phyloP scores from a whole-genome alignment of 2,113 vertebrate genomes.

The Pygathrix nemaeus region DNA sequence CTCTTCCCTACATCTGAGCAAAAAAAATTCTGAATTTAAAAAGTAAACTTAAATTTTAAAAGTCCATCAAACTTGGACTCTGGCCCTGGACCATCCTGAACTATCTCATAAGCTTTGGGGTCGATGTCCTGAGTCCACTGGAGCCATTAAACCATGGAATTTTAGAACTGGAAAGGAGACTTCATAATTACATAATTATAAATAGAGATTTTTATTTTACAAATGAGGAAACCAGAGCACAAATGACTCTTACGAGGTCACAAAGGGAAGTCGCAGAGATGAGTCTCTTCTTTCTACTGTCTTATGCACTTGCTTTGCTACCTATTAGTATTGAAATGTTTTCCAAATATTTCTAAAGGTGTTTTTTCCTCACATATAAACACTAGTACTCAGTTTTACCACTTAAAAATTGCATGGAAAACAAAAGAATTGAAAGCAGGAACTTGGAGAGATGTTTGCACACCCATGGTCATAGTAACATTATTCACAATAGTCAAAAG shows the following conservation, averaged over 20 bases:
- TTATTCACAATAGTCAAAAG: not conserved
- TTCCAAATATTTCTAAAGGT: not conserved
- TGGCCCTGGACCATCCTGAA: not conserved
- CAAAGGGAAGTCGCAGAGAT: not conserved
- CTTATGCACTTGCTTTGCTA: not conserved
- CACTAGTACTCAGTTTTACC: not conserved
- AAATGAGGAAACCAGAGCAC: not conserved
- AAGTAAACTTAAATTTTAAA: not conserved
- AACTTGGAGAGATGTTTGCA: not conserved
- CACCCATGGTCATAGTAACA: not conserved
- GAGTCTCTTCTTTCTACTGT: not conserved
- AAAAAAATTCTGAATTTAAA: constrained; percentile 34
- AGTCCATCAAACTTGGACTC: not conserved
- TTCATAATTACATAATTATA: not conserved
- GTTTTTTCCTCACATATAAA: not conserved
- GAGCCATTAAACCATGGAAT: not conserved
- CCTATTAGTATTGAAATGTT: not conserved
- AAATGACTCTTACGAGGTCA: not conserved
- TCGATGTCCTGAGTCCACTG: not conserved
- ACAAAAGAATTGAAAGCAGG: not conserved
- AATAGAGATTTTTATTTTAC: not conserved
- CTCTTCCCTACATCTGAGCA: not conserved
- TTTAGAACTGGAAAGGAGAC: not conserved
- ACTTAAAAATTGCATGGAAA: not conserved
- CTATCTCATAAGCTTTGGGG: not conserved